phyloP scores from a whole-genome alignment of 2,797 vertebrate genomes.

The Onychomys leucogaster region DNA sequence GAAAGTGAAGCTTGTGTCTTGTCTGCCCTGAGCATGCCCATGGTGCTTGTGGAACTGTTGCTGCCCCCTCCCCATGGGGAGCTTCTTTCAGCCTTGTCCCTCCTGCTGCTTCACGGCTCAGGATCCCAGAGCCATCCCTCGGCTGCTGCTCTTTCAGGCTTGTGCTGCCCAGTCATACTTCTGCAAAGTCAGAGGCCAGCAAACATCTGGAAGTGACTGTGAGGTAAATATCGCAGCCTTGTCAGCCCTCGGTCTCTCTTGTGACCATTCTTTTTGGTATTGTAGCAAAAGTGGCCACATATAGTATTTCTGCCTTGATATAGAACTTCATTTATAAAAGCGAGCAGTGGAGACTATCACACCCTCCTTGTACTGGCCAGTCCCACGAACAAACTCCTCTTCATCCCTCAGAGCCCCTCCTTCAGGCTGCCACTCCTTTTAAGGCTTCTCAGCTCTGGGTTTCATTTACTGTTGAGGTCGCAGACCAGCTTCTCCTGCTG shows the following conservation, averaged over 20 bases:
- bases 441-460: not conserved
- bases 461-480: not conserved
- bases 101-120: not conserved
- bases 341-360: not conserved
- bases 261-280: rapidly evolving
- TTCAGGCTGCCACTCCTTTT: not conserved
- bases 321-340: not conserved
- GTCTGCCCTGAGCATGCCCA: not conserved
- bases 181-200: not conserved
- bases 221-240: not conserved
- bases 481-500: not conserved
- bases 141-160: not conserved
- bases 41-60: not conserved
- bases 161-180: not conserved
- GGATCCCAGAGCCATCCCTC: not conserved
- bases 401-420: not conserved
- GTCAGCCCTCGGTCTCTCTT: not conserved
- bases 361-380: not conserved
- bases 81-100: not conserved
- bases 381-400: not conserved
- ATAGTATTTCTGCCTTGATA: not conserved
- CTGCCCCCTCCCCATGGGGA: not conserved
- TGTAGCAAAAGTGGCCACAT: not conserved
- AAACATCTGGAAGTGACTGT: not conserved
- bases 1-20: not conserved